phyloP scores from a whole-genome alignment of 2,113 vertebrate species.

The Pampusana beccarii region DNA sequence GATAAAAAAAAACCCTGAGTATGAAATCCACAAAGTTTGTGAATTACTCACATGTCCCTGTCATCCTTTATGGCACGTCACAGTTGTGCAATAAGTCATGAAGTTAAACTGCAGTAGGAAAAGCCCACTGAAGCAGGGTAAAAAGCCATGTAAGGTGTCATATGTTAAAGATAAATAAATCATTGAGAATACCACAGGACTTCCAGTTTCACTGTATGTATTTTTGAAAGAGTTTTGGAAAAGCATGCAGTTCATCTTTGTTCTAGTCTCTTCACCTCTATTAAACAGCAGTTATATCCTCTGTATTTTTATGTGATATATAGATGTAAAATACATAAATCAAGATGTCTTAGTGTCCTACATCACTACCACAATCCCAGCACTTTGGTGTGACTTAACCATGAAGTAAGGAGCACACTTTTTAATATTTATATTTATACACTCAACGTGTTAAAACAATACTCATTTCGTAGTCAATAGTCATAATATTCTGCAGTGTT shows the following conservation, averaged over 20 bases:
- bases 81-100: neutral
- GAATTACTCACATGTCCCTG: neutral
- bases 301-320: neutral
- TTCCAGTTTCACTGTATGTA: neutral
- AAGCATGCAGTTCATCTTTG: neutral
- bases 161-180: neutral
- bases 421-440: neutral
- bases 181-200: neutral
- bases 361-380: neutral
- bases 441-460: accelerated
- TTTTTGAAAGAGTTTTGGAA: neutral
- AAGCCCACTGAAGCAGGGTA: neutral
- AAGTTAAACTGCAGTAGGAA: neutral
- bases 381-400: neutral
- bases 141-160: accelerated
- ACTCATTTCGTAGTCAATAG: neutral
- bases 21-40: neutral
- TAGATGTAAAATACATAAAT: neutral
- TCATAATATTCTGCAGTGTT: neutral
- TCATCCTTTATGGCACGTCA: neutral
- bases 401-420: neutral
- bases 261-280: neutral
- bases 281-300: neutral
- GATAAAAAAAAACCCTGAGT: neutral
- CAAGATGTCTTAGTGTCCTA: neutral